These are phyloP conservation scores for Neodiprion virginianus DNA, from an alignment of 1,140 invertebrate species.

Conservation along the genomic window DNA sequence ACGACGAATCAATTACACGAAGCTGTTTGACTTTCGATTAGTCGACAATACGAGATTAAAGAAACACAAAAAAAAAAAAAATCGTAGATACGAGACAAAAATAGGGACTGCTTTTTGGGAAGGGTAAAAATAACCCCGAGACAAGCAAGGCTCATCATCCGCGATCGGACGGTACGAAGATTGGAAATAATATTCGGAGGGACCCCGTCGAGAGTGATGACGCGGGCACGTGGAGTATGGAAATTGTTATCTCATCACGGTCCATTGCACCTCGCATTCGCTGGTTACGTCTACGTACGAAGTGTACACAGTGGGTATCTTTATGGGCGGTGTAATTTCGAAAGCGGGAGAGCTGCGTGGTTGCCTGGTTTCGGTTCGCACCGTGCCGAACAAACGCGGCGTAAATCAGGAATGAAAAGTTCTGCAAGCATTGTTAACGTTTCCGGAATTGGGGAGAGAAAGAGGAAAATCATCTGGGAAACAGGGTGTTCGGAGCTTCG, in stretches of 20 bases:
- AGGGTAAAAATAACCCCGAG: not conserved
- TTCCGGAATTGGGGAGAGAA: too few species aligned
- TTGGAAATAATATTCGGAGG: constrained; percentile 2
- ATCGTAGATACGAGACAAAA: too few species aligned
- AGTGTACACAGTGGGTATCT: not conserved
- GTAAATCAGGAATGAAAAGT: too few species aligned
- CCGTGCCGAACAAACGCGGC: too few species aligned
- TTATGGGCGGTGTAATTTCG: not conserved
- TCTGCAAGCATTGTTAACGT: too few species aligned
- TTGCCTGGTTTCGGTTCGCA: not conserved
- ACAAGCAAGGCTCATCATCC: not conserved
- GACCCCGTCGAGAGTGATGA: not conserved
- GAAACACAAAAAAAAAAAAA: too few species aligned
- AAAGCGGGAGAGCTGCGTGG: not conserved
- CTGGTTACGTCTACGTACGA: not conserved
- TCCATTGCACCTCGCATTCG: not conserved
- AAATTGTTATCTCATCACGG: constrained; percentile 2
- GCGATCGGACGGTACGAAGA: not conserved
- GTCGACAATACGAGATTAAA: too few species aligned
- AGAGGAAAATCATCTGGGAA: too few species aligned
- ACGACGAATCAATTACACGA: too few species aligned
- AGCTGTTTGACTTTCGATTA: too few species aligned
- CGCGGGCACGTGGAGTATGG: not conserved
- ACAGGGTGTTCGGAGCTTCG: too few species aligned
- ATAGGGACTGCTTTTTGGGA: not conserved